Conservation (phyloP, 2,888 invertebrate genomes). For the Diachrysia chrysitis region DNA sequence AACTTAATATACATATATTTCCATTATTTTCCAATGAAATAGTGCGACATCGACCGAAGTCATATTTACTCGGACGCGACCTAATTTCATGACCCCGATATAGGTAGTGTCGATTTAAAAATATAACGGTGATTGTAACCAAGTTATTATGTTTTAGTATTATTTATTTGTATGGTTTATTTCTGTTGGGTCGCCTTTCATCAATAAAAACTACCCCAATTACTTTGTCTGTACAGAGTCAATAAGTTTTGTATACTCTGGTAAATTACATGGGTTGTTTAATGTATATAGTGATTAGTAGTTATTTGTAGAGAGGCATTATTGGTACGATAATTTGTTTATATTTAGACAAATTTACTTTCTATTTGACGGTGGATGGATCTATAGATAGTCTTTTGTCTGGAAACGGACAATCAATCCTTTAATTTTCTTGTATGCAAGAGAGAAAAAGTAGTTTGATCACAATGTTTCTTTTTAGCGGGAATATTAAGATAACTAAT, state of each 20-base stretch:
- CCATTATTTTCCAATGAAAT: conserved; percentile 31
- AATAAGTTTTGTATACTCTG: background rate
- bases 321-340: too few relatives aligned
- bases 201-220: background rate
- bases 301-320: background rate
- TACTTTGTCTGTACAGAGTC: background rate
- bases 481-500: too few relatives aligned
- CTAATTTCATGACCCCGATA: conserved; percentile 59
- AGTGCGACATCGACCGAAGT: conserved; percentile 59
- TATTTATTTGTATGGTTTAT: background rate
- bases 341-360: too few relatives aligned
- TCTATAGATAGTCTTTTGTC: too few relatives aligned
- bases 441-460: too few relatives aligned
- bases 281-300: background rate
- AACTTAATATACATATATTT: conserved; percentile 23
- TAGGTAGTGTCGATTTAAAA: conserved; percentile 42
- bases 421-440: too few relatives aligned
- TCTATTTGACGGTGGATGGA: too few relatives aligned
- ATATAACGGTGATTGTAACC: conserved; percentile 28
- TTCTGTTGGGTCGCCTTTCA: background rate
- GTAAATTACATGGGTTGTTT: too few relatives aligned
- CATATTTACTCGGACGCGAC: conserved; percentile 53
- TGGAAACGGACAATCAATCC: too few relatives aligned
- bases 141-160: conserved; percentile 7
- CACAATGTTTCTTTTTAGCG: too few relatives aligned